phyloP scores from a whole-genome alignment of 2,113 vertebrate genomes.

The Cyphomyrus plagiostoma region DNA sequence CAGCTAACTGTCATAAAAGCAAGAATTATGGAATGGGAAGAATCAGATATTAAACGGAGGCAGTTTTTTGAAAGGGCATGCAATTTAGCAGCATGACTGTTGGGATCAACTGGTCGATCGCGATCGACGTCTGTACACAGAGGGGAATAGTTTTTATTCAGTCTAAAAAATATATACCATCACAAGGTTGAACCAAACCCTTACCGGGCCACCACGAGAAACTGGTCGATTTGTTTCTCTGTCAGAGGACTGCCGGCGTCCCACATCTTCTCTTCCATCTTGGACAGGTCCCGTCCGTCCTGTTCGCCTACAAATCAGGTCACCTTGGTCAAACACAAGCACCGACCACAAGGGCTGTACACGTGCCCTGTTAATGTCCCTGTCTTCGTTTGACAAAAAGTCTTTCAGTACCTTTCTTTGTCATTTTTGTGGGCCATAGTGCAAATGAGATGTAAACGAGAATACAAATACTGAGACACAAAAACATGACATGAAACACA shows the following conservation, averaged over 20 bases:
- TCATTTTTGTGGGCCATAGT: background rate
- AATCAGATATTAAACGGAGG: background rate
- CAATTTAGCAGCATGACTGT: background rate
- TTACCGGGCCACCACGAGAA: conserved; percentile 96
- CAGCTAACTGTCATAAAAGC: too few relatives aligned
- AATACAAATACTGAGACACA: background rate
- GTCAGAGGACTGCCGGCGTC: conserved; percentile 79
- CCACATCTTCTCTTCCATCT: conserved; percentile 92
- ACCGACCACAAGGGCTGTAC: background rate
- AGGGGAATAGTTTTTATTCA: background rate
- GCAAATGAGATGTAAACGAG: background rate
- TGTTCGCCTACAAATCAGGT: conserved; percentile 66
- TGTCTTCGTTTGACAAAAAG: background rate
- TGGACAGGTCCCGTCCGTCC: conserved; percentile 80
- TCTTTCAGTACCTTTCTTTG: background rate
- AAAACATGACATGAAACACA: background rate
- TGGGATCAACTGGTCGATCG: background rate
- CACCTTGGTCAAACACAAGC: background rate
- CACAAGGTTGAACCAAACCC: background rate
- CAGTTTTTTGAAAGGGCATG: background rate
- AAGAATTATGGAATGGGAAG: background rate
- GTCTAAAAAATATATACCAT: background rate
- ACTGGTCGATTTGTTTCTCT: conserved; percentile 97
- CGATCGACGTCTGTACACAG: background rate
- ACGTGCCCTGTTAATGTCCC: background rate